A percentile compares a stretch with the other conserved stretches of the same genome.
phyloP scores from a whole-genome alignment of 2,888 invertebrate species.

The Harpalus rufipes region DNA sequence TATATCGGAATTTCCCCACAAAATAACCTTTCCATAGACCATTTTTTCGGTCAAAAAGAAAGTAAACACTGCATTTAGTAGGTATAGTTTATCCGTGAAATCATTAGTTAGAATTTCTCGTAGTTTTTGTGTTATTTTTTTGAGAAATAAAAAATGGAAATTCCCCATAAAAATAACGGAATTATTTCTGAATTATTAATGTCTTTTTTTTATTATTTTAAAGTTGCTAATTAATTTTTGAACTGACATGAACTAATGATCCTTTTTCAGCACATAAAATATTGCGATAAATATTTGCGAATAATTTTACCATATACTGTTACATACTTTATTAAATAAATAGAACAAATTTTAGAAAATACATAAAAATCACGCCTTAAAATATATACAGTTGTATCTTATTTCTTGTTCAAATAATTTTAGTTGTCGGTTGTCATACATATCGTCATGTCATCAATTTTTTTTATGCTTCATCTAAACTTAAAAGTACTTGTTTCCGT shows the following conservation, averaged over 20 bases:
- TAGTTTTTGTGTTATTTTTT: not conserved
- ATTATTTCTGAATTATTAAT: constrained; percentile 5
- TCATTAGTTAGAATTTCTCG: not conserved
- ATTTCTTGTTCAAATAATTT: not conserved
- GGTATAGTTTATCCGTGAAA: not conserved
- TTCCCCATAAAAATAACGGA: constrained; percentile 38
- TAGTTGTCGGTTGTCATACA: not conserved
- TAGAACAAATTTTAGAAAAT: constrained; percentile 9
- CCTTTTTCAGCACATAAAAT: not conserved
- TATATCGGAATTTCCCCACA: not conserved
- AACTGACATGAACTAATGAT: constrained; percentile 18
- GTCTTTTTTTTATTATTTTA: not conserved
- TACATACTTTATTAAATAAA: constrained; percentile 22
- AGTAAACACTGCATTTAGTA: not conserved
- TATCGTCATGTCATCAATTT: not conserved
- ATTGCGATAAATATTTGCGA: constrained; percentile 10
- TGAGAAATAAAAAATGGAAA: constrained; percentile 2
- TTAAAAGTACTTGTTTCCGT: no score
- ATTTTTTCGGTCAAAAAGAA: constrained; percentile 16
- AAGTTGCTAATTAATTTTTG: constrained; percentile 11
- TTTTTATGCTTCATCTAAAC: no score
- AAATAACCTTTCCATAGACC: not conserved
- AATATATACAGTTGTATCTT: not conserved
- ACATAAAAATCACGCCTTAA: constrained; percentile 11
- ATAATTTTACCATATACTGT: not conserved